Evolutionary conservation across 2,113 vertebrate species (phyloP).

Genomic region (Atractosteus spatula): DNA sequence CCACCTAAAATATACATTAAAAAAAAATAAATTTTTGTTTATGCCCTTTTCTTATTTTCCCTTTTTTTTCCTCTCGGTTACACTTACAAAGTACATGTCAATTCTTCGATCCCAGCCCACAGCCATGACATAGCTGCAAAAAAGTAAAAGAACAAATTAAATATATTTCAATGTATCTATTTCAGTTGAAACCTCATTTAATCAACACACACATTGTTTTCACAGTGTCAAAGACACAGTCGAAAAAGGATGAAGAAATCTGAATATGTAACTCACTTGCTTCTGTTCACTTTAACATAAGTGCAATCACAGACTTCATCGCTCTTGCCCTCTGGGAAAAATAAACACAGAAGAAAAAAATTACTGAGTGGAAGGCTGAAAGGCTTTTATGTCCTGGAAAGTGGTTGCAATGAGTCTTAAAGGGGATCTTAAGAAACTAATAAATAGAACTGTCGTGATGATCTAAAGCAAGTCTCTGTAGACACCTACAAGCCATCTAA

Average conservation of each 20-base stretch:
- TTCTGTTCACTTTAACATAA: conserved; percentile 64
- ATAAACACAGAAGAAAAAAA: neutral
- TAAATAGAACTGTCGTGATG: neutral
- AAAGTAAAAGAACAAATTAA: conserved; percentile 31
- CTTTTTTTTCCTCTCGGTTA: neutral
- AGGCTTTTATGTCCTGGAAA: neutral
- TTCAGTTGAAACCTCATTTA: conserved; percentile 25
- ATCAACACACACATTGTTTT: neutral
- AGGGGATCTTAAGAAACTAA: neutral
- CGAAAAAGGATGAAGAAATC: neutral
- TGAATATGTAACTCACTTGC: conserved; percentile 54
- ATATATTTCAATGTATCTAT: conserved; percentile 21
- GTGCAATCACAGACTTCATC: conserved; percentile 65
- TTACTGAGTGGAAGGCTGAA: neutral
- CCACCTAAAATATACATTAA: too few species aligned
- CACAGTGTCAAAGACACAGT: too few species aligned
- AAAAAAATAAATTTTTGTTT: too few species aligned
- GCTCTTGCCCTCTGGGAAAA: conserved; percentile 49
- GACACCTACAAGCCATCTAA: too few species aligned
- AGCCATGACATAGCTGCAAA: conserved; percentile 63
- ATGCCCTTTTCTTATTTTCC: too few species aligned
- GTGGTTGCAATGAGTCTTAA: too few species aligned
- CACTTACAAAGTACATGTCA: conserved; percentile 70
- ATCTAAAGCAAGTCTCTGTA: too few species aligned
- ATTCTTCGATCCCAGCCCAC: conserved; percentile 68